phyloP scores from a whole-genome alignment of 2,113 vertebrate genomes.

The Rattus rattus region DNA sequence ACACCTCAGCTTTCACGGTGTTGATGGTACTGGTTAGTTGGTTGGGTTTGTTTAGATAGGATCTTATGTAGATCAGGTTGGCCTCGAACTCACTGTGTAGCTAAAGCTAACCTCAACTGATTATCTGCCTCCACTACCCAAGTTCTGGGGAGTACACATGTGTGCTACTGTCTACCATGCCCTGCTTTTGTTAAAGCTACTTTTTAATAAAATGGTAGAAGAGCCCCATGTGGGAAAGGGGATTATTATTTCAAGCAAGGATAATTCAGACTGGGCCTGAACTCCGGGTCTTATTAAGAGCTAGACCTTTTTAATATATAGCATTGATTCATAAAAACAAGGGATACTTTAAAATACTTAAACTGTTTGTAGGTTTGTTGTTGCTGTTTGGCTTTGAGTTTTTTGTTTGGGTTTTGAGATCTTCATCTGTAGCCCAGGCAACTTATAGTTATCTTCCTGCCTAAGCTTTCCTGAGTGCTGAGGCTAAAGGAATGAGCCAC shows the following conservation, averaged over 20 bases:
- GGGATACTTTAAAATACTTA: not conserved
- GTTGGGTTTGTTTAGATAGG: not conserved
- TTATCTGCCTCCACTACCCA: not conserved
- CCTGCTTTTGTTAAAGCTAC: not conserved
- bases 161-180: not conserved
- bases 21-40: not conserved
- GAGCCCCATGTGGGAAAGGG: not conserved
- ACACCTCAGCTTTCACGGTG: not conserved
- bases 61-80: not conserved
- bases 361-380: not conserved
- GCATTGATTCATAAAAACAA: not conserved
- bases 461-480: not conserved
- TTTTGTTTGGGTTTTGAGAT: not conserved
- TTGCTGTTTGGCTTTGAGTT: not conserved
- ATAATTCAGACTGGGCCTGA: not conserved
- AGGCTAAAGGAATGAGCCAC: not conserved
- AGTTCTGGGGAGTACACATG: not conserved
- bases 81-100: not conserved
- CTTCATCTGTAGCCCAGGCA: not conserved
- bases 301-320: not conserved
- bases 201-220: conserved; percentile 22
- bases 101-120: not conserved
- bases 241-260: not conserved
- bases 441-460: not conserved
- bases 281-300: not conserved